phyloP scores from a whole-genome alignment of 2,797 vertebrate genomes.

The Gouania willdenowi region DNA sequence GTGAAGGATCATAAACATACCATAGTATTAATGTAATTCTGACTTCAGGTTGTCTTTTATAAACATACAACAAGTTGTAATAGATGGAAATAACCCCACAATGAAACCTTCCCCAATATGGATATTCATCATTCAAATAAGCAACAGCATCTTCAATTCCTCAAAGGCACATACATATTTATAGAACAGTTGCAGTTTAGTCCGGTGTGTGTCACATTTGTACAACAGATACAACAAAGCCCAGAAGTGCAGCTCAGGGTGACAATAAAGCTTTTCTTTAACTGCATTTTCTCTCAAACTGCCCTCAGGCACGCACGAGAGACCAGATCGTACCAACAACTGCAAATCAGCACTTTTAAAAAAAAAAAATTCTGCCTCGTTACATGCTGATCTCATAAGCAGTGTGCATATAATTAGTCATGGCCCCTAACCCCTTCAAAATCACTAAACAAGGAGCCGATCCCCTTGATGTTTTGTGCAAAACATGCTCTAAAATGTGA shows the following conservation, averaged over 20 bases:
- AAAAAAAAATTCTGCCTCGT: constrained; percentile 24
- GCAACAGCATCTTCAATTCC: constrained; percentile 50
- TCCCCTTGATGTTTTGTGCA: constrained; percentile 18
- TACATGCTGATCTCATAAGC: constrained; percentile 57
- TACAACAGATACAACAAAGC: constrained; percentile 60
- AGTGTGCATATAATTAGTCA: constrained; percentile 49
- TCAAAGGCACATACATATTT: constrained; percentile 63
- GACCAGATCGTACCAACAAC: constrained; percentile 27
- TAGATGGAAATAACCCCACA: too few relatives aligned
- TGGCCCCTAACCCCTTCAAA: constrained; percentile 36
- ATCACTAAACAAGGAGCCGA: constrained; percentile 27
- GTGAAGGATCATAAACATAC: too few relatives aligned
- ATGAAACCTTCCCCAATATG: constrained; percentile 35
- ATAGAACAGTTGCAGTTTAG: constrained; percentile 50
- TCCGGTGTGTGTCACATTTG: constrained; percentile 56
- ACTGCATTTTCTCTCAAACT: constrained; percentile 54
- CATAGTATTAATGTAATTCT: too few relatives aligned
- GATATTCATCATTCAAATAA: constrained; percentile 52
- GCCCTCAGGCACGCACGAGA: constrained; percentile 40
- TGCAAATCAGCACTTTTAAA: constrained; percentile 28
- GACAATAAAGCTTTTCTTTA: constrained; percentile 49
- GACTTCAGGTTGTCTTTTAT: too few relatives aligned
- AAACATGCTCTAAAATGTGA: constrained; percentile 17
- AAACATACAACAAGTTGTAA: too few relatives aligned
- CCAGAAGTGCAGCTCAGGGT: constrained; percentile 62